A percentile compares a stretch with the other conserved stretches of the same genome.
These are phyloP conservation scores for Protaetia brevitarsis DNA, from an alignment of 1,140 invertebrate genomes.

Conservation along the genomic window DNA sequence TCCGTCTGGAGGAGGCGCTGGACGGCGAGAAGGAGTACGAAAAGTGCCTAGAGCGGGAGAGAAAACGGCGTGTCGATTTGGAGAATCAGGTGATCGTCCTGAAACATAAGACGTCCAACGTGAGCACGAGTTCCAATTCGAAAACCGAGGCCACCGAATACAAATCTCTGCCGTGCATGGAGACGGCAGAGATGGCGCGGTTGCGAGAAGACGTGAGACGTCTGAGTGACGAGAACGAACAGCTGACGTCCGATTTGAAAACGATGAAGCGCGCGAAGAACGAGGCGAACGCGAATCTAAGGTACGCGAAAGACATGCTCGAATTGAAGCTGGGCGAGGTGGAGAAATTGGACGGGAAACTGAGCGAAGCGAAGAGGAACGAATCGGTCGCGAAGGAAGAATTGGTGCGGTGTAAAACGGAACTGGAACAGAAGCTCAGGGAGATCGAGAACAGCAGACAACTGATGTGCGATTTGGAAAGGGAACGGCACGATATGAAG, in stretches of 20 bases:
- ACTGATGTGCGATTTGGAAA: slow-evolving; percentile 45
- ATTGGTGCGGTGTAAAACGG: slow-evolving; percentile 47
- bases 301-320: slow-evolving; percentile 54
- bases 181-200: slow-evolving; percentile 49
- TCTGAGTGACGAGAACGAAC: slow-evolving; percentile 53
- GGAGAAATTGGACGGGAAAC: slow-evolving; percentile 52
- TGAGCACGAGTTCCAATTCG: slow-evolving; percentile 26
- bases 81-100: slow-evolving; percentile 43
- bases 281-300: slow-evolving; percentile 47
- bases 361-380: slow-evolving; percentile 41
- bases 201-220: slow-evolving; percentile 53
- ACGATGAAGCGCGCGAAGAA: slow-evolving; percentile 30
- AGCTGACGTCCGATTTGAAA: slow-evolving; percentile 32
- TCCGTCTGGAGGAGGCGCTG: slow-evolving; percentile 58
- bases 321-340: slow-evolving; percentile 54
- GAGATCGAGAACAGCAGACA: slow-evolving; percentile 47
- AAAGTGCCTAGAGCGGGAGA: slow-evolving; percentile 56
- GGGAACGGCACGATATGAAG: slow-evolving; percentile 40
- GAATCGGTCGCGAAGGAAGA: slow-evolving; percentile 46
- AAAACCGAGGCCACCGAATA: slow-evolving; percentile 42
- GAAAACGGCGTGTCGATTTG: slow-evolving; percentile 54
- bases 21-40: slow-evolving; percentile 62
- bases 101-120: slow-evolving; percentile 44
- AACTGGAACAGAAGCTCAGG: slow-evolving; percentile 51
- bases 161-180: slow-evolving; percentile 39